Conservation (phyloP, 2,113 vertebrate genomes). For the Gymnarchus niloticus region DNA sequence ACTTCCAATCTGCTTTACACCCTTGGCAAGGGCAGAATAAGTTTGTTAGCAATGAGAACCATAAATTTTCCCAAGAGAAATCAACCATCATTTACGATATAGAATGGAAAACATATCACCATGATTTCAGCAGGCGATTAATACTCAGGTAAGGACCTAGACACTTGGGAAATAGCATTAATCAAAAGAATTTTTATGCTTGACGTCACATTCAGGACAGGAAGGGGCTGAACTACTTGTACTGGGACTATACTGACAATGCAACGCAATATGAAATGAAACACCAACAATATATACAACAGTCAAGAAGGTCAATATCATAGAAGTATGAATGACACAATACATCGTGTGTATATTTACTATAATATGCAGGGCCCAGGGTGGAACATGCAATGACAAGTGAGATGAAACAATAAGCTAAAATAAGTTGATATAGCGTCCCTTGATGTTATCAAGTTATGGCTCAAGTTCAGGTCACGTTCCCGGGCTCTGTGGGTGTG, state of each 20-base stretch:
- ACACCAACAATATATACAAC: not conserved
- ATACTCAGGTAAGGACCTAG: not conserved
- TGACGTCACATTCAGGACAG: not conserved
- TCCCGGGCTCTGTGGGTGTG: not conserved
- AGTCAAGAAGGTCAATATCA: not conserved
- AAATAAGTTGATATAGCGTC: not conserved
- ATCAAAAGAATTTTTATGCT: not conserved
- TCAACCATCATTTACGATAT: not conserved
- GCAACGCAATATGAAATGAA: not conserved
- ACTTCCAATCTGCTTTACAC: not conserved
- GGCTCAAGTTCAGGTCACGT: not conserved
- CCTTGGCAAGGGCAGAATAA: not conserved
- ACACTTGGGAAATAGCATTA: not conserved
- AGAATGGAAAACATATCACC: not conserved
- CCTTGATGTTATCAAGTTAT: not conserved
- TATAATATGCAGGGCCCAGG: not conserved
- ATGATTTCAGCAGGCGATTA: not conserved
- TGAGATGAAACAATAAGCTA: not conserved
- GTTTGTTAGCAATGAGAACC: not conserved
- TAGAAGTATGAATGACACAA: not conserved
- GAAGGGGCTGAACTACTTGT: not conserved
- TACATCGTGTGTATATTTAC: not conserved
- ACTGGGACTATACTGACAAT: not conserved
- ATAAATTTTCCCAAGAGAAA: not conserved
- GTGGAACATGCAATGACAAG: too few species aligned